Evolutionary conservation across 2,888 invertebrate genomes (phyloP), one percentile per base, ranked within the genome.

Genomic region (Brachyptera putata): DNA sequence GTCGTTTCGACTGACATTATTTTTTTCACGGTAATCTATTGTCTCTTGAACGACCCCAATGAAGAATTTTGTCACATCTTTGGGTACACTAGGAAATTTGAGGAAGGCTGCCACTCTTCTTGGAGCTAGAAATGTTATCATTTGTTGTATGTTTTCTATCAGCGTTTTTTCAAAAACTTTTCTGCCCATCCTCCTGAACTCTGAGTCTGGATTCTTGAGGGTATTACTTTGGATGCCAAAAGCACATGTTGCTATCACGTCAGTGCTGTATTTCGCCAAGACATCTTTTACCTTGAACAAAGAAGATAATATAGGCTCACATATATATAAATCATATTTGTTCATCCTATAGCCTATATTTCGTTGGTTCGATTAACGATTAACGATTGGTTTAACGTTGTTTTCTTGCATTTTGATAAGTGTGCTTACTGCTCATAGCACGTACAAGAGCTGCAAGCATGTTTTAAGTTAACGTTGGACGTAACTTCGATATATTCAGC

Each of bases 1-100:
- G 69, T 82, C 83, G 57, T 79, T 79, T 30, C 80, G 70, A 0
- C 68, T 70, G 0, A 82, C 67, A 3, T 77, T 72, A 65, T 78
- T 76, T 24, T 70, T 70, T 66, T 77, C 77, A 13, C 82, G 70
- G 62, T 76, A 75, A 2, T 75, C 71, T 1, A 81, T 73, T 1
- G 79, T 79, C 1, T 78, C 74, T 2, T 69, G 74, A 0, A 80
- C 79, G 0, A 77, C 73, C 26, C 50, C 50, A 18, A 30, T 1
- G 34, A 50, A 50, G 34, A 50, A 50, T 34, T 30, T 25, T n/a
- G 25, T 71, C 2, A 75, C 63, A 34, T 71, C 68, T 0, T 76
- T 63, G 0, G 70, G 24, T 63, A 67, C 69, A 0, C 72, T 72
- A 2, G 75, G 21, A 13, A 66, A 50, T 2, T 75, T 75, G 61